phyloP scores from a whole-genome alignment of 2,888 invertebrate species.

The Apomyelois bistriatella region DNA sequence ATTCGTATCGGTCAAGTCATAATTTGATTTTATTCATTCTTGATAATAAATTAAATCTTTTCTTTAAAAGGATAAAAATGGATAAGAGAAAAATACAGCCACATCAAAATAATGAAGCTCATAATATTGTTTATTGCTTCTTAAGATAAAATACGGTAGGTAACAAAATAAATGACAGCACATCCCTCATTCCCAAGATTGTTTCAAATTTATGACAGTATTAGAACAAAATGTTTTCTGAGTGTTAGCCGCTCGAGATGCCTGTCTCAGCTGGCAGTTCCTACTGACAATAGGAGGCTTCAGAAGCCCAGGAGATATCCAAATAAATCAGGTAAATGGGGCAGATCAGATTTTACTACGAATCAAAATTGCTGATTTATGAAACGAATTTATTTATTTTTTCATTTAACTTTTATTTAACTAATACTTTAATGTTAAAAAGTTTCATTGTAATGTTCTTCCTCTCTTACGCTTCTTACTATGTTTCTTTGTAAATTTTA shows the following conservation, averaged over 20 bases:
- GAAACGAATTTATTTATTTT: not conserved
- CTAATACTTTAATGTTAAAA: too few species aligned
- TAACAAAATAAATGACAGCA: not conserved
- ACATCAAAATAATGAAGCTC: too few species aligned
- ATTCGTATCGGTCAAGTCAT: too few species aligned
- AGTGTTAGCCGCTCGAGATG: not conserved
- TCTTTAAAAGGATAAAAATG: too few species aligned
- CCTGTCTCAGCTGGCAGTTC: not conserved
- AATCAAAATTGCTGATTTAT: not conserved
- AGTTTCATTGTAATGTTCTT: too few species aligned
- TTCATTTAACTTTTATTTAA: not conserved
- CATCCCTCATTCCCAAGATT: not conserved
- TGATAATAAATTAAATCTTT: too few species aligned
- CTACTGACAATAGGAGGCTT: not conserved
- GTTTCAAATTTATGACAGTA: not conserved
- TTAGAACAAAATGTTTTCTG: not conserved
- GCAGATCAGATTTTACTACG: constrained; percentile 3
- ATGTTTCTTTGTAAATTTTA: too few species aligned
- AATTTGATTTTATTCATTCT: too few species aligned
- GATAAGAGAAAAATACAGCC: too few species aligned
- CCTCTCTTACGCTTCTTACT: too few species aligned
- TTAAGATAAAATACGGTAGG: not conserved
- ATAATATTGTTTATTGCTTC: too few species aligned
- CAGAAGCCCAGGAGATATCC: not conserved
- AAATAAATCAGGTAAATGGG: not conserved